Base-by-base conservation (phyloP, 1,140 invertebrate genomes). In the Euura lappo region DNA sequence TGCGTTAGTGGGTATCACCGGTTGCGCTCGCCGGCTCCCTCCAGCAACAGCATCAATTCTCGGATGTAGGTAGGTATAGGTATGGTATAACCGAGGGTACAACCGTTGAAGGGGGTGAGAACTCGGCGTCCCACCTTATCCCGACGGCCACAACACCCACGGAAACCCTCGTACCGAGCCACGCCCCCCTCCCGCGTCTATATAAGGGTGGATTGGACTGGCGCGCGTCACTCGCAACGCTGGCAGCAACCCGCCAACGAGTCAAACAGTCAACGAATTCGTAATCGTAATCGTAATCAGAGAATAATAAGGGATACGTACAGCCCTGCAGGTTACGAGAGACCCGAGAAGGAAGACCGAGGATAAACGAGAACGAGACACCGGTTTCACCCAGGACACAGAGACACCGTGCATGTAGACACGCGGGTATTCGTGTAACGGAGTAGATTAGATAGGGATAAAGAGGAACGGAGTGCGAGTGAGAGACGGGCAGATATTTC, bases 181-280 rank as follows among this genome's bases (percentile, higher is more conserved):
- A 60, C 51, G 51, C 51, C 51, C 13, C 28, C 51, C 51, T 60
- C 51, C 6, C 51, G 51, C 13, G 51, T 60, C 51, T 60, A 60
- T 60, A 60, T 60, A 60, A 60, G 13, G 51, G 51, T 60, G 51
- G 51, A 60, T 60, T 60, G 51, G 13, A 60, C 51, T 60, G 51
- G 51, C 51, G 51, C 51, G 51, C 51, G 51, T 60, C 51, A 60
- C 51, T 60, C 51, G 51, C 51, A 60, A 60, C 51, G 4, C 51
- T 60, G 51, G 51, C 51, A 60, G 51, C 51, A 60, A 60, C 51
- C 51, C 51, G 51, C 51, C 51, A 60, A 60, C 51, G 51, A 60
- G 51, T 60, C 10, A 60, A 11, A 60, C 10, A n/a, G 13, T n/a
- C 6, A 60, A 60, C 3, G 13, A 60, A 11, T 28, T 28, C 28